These are phyloP conservation scores for Heterodera filipjevi DNA, from an alignment of 2,888 invertebrate species.

Conservation along the genomic window DNA sequence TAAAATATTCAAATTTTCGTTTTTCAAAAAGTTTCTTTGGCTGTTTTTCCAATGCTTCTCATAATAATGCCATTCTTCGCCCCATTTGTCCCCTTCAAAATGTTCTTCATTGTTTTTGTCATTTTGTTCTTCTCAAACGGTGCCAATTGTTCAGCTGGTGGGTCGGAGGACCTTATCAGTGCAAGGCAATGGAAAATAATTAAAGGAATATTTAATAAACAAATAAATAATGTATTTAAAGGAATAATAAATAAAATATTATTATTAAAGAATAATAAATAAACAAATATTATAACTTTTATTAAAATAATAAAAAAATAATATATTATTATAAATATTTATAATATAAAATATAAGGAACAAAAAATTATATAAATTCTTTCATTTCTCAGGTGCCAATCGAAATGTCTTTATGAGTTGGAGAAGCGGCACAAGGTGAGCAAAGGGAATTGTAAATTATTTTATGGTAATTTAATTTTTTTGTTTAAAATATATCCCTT, in stretches of 20 bases:
- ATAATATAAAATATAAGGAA: too few species aligned
- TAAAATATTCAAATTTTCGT: too few species aligned
- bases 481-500: background rate
- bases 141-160: background rate
- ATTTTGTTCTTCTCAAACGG: background rate
- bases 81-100: background rate
- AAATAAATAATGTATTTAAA: too few species aligned
- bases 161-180: constrained; percentile 18
- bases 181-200: constrained; percentile 16
- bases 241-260: too few species aligned
- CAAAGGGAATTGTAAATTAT: background rate
- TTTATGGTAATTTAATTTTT: background rate
- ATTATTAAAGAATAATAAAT: background rate
- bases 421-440: constrained; percentile 53
- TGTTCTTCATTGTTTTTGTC: background rate
- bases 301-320: background rate
- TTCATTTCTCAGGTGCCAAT: constrained; percentile 49
- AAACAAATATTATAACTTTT: too few species aligned
- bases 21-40: too few species aligned
- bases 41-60: background rate
- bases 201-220: too few species aligned
- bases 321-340: background rate
- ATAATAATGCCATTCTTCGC: background rate
- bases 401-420: constrained; percentile 57
- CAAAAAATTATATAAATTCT: too few species aligned